Evolutionary conservation across 2,113 vertebrate genomes (phyloP), one percentile per base, ranked within the genome.

Genomic region (Gallinago paraguaiae): DNA sequence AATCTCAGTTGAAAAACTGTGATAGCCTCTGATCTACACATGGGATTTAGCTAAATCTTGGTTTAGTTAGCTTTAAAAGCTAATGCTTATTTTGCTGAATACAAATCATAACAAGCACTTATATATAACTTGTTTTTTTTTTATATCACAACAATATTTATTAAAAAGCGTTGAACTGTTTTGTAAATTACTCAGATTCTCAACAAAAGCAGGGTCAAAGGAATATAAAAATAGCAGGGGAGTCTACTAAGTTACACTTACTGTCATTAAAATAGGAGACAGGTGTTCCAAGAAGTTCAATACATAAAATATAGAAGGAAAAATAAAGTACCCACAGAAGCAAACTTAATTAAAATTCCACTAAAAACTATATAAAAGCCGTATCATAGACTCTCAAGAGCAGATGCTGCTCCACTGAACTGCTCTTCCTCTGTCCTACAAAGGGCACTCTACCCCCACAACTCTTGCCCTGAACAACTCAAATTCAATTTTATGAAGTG

Each of bases 1-100:
- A 93, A 95, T 95, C 80, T 79, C 86, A 79, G 64, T 3, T 51
- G 77, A 82, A 86, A 83, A 88, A 75, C 63, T 72, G 31, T 41
- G 92, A 96, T 72, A 96, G 67, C 41, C 78, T 93, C 92, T 88
- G 72, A 89, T 81, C 65, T 79, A 88, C 70, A 61, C 22, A 54
- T 8, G 65, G 48, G 53, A 92, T 72, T 89, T 69, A 63, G 41
- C 30, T 82, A 74, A 69, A 83, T 56, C 71, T 87, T 84, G 30
- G 84, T 88, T 35, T 11, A 53, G 35, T 50, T 68, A 57, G 19
- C 41, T 95, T 82, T 84, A 89, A 94, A 92, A 87, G 25, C n/a
- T 50, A 91, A 76, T 1, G 5, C 17, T 92, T 71, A 45, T 31
- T 92, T 92, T 86, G 48, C 16, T 92, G 76, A 88, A 82, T n/a